phyloP scores from a whole-genome alignment of 2,797 vertebrate species.

The Danionella dracula region DNA sequence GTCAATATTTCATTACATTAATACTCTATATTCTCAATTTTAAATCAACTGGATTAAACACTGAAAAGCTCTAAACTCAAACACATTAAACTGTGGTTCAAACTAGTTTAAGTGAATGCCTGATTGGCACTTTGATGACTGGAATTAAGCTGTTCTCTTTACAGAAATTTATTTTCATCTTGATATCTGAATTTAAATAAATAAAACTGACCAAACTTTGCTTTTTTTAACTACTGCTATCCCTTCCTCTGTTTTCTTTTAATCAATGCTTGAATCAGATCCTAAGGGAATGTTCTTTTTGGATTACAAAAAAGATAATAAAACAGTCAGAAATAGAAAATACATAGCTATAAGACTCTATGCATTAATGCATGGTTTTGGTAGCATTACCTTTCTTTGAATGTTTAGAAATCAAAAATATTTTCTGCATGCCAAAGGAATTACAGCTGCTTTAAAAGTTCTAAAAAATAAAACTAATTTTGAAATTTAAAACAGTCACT shows the following conservation, averaged over 20 bases:
- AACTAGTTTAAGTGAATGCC: no score
- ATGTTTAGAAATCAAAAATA: no score
- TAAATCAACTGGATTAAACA: not conserved
- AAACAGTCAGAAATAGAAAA: no score
- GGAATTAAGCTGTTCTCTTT: not conserved
- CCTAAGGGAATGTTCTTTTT: no score
- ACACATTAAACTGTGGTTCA: not conserved
- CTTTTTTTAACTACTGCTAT: not conserved
- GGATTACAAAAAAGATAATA: no score
- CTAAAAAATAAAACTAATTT: no score
- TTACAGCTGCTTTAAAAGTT: no score
- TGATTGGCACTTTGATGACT: not conserved
- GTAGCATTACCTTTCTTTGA: no score
- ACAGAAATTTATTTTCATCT: conserved; percentile 13
- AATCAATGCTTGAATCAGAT: not conserved
- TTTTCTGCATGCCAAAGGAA: no score
- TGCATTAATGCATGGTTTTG: no score
- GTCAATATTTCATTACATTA: not conserved
- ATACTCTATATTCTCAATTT: not conserved
- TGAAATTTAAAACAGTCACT: no score
- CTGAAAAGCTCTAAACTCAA: not conserved
- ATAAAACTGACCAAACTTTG: not conserved
- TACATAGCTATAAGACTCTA: no score
- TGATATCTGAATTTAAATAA: conserved; percentile 5
- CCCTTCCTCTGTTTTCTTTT: not conserved